These are phyloP conservation scores for Rhombomys opimus DNA, from an alignment of 2,113 vertebrate genomes.

Conservation along the genomic window DNA sequence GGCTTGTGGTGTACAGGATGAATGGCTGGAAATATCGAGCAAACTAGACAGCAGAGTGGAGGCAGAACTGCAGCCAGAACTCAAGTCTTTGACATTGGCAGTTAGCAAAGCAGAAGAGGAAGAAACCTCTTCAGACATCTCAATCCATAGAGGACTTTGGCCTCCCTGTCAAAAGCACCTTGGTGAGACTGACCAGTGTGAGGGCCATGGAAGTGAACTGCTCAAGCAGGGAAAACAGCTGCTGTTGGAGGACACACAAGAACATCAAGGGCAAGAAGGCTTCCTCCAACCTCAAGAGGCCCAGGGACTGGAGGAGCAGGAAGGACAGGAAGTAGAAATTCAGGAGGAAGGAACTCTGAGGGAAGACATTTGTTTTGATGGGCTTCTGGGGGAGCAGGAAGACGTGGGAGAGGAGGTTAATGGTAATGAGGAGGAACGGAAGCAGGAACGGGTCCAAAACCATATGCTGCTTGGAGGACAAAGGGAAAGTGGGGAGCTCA, in stretches of 20 bases:
- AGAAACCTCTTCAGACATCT: not conserved
- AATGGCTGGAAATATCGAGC: not conserved
- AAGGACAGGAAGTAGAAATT: not conserved
- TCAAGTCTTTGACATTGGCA: not conserved
- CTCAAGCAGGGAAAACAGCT: constrained; percentile 44
- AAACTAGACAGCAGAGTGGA: not conserved
- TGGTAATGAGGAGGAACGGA: not conserved
- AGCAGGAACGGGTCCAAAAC: not conserved
- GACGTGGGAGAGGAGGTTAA: not conserved
- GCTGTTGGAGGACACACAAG: not conserved
- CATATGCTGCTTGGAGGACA: not conserved
- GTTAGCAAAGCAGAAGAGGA: constrained; percentile 31
- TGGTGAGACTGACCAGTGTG: accelerated
- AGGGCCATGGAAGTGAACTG: not conserved
- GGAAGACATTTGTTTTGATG: not conserved
- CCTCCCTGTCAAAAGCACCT: not conserved
- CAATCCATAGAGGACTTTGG: not conserved
- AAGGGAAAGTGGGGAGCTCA: not conserved
- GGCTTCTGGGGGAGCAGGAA: not conserved
- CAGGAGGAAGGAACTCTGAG: not conserved
- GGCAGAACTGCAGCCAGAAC: not conserved
- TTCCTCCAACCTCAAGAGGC: not conserved
- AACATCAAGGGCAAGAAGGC: not conserved
- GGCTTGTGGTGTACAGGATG: not conserved
- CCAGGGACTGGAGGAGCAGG: not conserved